Percentiles rank a stretch among this genome's conserved stretches.
These are phyloP conservation scores for Pseudomyrmex concolor DNA, from an alignment of 1,140 invertebrate species.

Conservation along the genomic window DNA sequence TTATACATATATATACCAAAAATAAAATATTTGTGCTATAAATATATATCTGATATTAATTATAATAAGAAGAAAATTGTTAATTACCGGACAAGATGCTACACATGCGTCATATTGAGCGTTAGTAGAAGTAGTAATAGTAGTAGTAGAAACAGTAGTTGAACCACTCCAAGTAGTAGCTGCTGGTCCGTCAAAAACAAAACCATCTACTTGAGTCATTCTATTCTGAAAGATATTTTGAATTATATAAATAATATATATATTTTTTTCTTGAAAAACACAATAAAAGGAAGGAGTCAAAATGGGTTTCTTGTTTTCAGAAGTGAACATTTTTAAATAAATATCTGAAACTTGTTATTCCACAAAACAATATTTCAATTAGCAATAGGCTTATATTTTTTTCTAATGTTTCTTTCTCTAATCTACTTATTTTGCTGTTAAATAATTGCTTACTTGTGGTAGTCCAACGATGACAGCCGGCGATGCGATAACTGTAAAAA, in stretches of 20 bases:
- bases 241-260: neutral
- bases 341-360: neutral
- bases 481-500: constrained; percentile 15
- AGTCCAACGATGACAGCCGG: neutral
- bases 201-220: constrained; percentile 55
- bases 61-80: constrained; percentile 6
- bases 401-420: neutral
- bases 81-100: constrained; percentile 67
- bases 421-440: neutral
- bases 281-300: neutral
- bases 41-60: neutral
- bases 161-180: neutral
- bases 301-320: neutral
- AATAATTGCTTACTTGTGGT: constrained; percentile 60
- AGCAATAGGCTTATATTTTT: neutral
- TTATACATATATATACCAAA: no score
- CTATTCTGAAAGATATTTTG: constrained; percentile 1
- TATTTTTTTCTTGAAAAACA: neutral
- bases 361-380: no score
- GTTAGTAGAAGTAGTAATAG: neutral
- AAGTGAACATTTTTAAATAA: neutral
- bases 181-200: constrained; percentile 72
- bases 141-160: no score
- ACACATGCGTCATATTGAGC: constrained; percentile 42
- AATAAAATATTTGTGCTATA: no score